Conservation (phyloP, 2,888 invertebrate species). For the Agonopterix subpropinquella region DNA sequence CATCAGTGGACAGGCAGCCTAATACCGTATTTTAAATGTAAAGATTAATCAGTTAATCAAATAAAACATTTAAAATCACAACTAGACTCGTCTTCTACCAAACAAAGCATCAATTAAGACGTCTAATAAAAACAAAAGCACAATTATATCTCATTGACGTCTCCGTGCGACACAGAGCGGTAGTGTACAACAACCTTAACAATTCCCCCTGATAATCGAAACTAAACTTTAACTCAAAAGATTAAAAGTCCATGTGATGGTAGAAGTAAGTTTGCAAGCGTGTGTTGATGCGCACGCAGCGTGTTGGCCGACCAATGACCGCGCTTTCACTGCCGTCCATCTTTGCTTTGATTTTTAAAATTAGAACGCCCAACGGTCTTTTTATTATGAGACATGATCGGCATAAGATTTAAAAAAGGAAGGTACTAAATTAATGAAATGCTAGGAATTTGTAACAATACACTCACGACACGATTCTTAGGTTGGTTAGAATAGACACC, state of each 20-base stretch:
- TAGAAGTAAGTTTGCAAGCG: conserved; percentile 31
- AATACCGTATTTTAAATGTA: too few species aligned
- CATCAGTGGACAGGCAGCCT: too few species aligned
- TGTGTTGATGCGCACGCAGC: conserved; percentile 60
- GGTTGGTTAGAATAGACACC: too few species aligned
- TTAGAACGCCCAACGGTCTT: conserved; percentile 44
- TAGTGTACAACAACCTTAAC: conserved; percentile 47
- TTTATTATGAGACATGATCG: conserved; percentile 19
- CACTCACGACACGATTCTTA: too few species aligned
- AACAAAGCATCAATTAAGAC: conserved; percentile 16
- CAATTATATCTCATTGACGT: conserved; percentile 61
- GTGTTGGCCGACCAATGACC: conserved; percentile 66
- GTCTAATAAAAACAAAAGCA: conserved; percentile 40
- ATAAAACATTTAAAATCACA: background rate
- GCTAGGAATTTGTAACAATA: too few species aligned
- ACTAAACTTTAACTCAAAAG: conserved; percentile 12
- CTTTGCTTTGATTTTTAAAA: conserved; percentile 40
- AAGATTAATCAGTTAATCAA: too few species aligned
- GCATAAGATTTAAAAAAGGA: conserved; percentile 6
- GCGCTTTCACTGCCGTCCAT: conserved; percentile 70
- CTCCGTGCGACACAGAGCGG: conserved; percentile 51
- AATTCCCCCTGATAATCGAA: conserved; percentile 7
- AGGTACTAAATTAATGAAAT: background rate
- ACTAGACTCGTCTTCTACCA: conserved; percentile 8
- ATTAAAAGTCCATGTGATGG: conserved; percentile 8